Conservation (phyloP, 2,797 vertebrate genomes). For the Podargus strigoides region DNA sequence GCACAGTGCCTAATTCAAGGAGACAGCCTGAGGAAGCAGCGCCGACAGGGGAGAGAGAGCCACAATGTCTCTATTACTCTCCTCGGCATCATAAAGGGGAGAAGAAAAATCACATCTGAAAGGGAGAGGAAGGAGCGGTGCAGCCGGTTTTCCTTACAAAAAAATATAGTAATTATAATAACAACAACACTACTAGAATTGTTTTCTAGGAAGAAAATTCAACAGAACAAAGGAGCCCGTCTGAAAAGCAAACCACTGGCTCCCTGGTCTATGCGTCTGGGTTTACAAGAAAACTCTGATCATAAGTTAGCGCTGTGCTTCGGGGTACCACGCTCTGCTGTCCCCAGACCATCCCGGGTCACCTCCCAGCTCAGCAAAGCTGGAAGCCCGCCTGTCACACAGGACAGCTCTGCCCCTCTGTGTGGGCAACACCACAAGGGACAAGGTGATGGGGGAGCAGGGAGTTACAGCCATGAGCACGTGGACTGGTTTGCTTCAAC, state of each 20-base stretch:
- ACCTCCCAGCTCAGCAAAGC: background rate
- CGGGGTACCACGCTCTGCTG: accelerated
- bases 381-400: background rate
- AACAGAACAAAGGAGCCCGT: constrained; percentile 55
- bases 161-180: background rate
- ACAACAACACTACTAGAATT: constrained; percentile 16
- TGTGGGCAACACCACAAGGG: background rate
- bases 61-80: constrained; percentile 84
- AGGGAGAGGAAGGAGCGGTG: constrained; percentile 11
- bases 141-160: background rate
- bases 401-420: background rate
- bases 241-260: background rate
- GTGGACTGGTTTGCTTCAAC: background rate
- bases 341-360: background rate
- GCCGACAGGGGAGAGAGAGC: constrained; percentile 76
- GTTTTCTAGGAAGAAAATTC: constrained; percentile 63
- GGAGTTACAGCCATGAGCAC: background rate
- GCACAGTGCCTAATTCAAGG: constrained; percentile 83
- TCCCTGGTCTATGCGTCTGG: background rate
- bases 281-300: background rate
- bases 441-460: background rate
- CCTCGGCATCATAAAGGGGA: constrained; percentile 77
- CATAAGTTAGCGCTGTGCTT: background rate
- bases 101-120: constrained; percentile 70
- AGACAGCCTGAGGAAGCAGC: constrained; percentile 82